Percentiles rank a stretch among this genome's conserved stretches.
Evolutionary conservation across 2,797 vertebrate genomes (phyloP).

Genomic region (Forpus xanthops): DNA sequence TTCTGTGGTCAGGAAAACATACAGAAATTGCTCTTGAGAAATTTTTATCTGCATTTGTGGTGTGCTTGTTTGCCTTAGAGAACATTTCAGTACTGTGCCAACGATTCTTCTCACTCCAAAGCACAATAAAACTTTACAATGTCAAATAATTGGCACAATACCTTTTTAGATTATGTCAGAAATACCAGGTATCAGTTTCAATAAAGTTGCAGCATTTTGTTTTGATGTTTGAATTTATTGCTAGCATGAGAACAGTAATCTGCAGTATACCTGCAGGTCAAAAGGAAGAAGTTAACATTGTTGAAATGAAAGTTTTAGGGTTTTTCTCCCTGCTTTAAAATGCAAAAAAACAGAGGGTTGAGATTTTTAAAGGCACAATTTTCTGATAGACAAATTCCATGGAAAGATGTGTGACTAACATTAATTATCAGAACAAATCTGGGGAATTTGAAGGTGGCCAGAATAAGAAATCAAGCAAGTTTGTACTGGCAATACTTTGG

Average conservation of each 20-base stretch:
- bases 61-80: constrained; percentile 15
- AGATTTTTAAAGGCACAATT: neutral
- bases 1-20: constrained; percentile 11
- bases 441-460: neutral
- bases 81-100: neutral
- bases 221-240: constrained; percentile 51
- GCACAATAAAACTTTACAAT: constrained; percentile 11
- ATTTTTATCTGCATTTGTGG: constrained; percentile 34
- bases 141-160: constrained; percentile 19
- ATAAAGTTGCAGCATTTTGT: constrained; percentile 2
- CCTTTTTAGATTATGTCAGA: constrained; percentile 33
- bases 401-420: neutral
- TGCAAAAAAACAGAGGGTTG: neutral
- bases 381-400: neutral
- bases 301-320: neutral
- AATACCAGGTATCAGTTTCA: constrained; percentile 22
- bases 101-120: constrained; percentile 15
- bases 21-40: constrained; percentile 6
- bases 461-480: neutral
- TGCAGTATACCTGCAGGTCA: constrained; percentile 14
- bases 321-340: neutral
- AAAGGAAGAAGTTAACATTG: neutral
- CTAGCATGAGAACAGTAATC: neutral
- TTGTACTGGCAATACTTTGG: neutral
- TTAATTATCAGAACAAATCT: neutral